Conservation (phyloP, 2,113 vertebrate genomes). For the Limanda limanda region DNA sequence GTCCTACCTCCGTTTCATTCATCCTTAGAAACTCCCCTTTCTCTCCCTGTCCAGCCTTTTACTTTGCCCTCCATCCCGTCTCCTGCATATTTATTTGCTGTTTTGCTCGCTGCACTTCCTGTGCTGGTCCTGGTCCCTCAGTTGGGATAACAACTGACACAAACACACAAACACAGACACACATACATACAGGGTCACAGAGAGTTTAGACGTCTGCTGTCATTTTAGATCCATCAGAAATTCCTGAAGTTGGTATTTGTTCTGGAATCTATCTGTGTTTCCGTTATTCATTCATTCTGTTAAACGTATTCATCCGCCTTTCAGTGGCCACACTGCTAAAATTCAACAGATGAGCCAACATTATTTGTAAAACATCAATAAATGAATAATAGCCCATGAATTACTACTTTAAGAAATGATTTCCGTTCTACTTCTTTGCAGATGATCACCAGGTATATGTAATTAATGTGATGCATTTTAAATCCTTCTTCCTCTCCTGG, state of each 20-base stretch:
- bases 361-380: too few relatives aligned
- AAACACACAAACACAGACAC: too few relatives aligned
- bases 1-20: slow-evolving; percentile 62
- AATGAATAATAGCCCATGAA: too few relatives aligned
- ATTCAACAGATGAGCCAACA: too few relatives aligned
- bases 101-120: slow-evolving; percentile 36
- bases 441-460: neutral
- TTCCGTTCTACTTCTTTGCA: too few relatives aligned
- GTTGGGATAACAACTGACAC: neutral
- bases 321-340: neutral
- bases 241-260: neutral
- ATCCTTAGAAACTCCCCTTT: slow-evolving; percentile 43
- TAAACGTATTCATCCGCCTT: neutral
- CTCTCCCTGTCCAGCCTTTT: slow-evolving; percentile 33
- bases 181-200: slow-evolving; percentile 2
- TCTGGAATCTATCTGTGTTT: neutral
- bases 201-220: slow-evolving; percentile 24
- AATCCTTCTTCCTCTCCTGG: neutral
- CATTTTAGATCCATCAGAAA: neutral
- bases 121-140: neutral
- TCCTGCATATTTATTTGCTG: slow-evolving; percentile 54
- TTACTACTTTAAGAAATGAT: too few relatives aligned
- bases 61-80: neutral
- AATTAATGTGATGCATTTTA: too few relatives aligned
- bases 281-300: neutral